Percentiles rank a stretch among this genome's conserved stretches.
Conservation (phyloP, 2,113 vertebrate genomes). For the Callaeas wilsoni region DNA sequence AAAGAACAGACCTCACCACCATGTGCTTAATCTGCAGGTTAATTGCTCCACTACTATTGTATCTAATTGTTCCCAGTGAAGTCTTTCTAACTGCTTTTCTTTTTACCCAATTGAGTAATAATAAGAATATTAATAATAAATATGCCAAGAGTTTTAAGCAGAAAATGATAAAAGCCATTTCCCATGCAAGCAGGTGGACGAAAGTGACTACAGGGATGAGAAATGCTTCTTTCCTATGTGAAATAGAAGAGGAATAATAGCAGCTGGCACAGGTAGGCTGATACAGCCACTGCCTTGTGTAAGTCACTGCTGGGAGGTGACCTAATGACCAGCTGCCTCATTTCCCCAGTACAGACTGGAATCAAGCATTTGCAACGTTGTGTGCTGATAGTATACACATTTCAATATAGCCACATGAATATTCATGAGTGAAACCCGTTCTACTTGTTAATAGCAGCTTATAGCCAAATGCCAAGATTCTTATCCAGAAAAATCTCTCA, state of each 20-base stretch:
- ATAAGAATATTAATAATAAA: not conserved
- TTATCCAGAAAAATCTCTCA: conserved; percentile 52
- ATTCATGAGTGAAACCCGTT: conserved; percentile 36
- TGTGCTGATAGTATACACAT: conserved; percentile 5
- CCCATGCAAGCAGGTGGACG: not conserved
- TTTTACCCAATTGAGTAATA: not conserved
- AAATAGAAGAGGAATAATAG: not conserved
- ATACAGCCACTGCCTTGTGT: not conserved
- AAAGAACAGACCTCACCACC: not conserved
- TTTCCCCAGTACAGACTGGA: not conserved
- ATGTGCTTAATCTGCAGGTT: not conserved
- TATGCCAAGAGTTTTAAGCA: not conserved
- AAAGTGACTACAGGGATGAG: not conserved
- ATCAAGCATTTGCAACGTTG: not conserved
- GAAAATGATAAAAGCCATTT: not conserved
- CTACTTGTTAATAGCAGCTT: conserved; percentile 45
- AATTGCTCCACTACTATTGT: not conserved
- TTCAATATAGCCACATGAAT: conserved; percentile 44
- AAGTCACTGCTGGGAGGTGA: not conserved
- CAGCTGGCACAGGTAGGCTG: not conserved
- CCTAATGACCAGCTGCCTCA: not conserved
- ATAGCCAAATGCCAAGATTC: conserved; percentile 42
- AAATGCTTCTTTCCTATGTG: not conserved
- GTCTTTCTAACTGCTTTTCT: not conserved
- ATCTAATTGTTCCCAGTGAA: not conserved